These are phyloP conservation scores for Gymnodraco acuticeps DNA, from an alignment of 2,797 vertebrate genomes.

Conservation along the genomic window DNA sequence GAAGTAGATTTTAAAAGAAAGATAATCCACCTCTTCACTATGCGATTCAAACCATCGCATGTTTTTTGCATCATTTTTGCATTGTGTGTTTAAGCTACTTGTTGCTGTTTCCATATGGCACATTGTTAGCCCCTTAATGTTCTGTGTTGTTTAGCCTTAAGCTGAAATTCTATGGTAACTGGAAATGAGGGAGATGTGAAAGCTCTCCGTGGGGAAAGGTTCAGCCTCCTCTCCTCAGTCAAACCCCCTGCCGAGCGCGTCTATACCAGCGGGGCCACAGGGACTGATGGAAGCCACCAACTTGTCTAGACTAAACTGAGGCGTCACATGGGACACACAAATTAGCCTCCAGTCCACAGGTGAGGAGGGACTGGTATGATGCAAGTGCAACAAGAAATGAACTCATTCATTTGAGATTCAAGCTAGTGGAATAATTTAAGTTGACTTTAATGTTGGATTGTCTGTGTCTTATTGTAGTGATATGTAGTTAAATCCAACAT, in stretches of 20 bases:
- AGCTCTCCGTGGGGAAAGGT: slow-evolving; percentile 50
- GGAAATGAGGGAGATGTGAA: slow-evolving; percentile 69
- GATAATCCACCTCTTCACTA: background rate
- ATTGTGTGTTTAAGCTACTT: slow-evolving; percentile 18
- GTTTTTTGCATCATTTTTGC: slow-evolving; percentile 15
- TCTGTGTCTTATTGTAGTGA: background rate
- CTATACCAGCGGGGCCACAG: slow-evolving; percentile 59
- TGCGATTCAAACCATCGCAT: too few relatives aligned
- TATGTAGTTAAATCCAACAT: background rate
- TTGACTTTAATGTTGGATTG: background rate
- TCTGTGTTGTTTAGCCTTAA: slow-evolving; percentile 69
- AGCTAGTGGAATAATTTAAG: slow-evolving; percentile 57
- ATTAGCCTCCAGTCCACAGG: slow-evolving; percentile 71
- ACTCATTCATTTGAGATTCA: slow-evolving; percentile 58
- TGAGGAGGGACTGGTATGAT: slow-evolving; percentile 74
- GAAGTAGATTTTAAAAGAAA: slow-evolving; percentile 8
- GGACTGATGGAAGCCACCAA: slow-evolving; percentile 66
- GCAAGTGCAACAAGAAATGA: slow-evolving; percentile 73
- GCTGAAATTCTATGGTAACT: slow-evolving; percentile 82
- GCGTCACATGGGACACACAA: slow-evolving; percentile 61
- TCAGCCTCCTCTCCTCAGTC: slow-evolving; percentile 47
- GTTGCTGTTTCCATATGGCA: slow-evolving; percentile 35
- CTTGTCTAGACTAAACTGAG: slow-evolving; percentile 81
- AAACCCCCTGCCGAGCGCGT: slow-evolving; percentile 44
- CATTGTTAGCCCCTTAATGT: slow-evolving; percentile 55